Evolutionary conservation across 92 coral and sea anemone species (phyloP), one percentile per base, ranked within the genome.

Genomic region (Pocillopora meandrina): DNA sequence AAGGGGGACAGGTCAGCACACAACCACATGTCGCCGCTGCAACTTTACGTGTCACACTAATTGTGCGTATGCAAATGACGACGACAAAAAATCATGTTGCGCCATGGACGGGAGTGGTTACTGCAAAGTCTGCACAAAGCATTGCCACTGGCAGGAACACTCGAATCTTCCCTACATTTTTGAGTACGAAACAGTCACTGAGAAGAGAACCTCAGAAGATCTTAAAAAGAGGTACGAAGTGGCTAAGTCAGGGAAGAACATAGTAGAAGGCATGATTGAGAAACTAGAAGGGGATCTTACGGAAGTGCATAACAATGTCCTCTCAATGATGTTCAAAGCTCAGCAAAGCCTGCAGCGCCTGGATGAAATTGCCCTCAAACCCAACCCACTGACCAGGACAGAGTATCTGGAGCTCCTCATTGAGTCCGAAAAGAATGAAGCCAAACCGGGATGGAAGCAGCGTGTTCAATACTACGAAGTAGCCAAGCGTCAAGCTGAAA

Each of bases 1-100:
- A 33, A 61, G 65, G 8, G 36, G 33, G 10, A n/a, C 36, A 20
- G 88, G 88, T 26, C 18, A 1, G 31, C 60, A 85, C 65, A 71
- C 65, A 5, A 85, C 89, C 12, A 85, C 71, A 34, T 85, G 89
- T 56, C 80, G 78, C 10, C 56, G 26, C 31, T 86, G 89, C 61
- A 71, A 78, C 81, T 16, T 62, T 17, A 79, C 89, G 34, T 86
- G 89, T 52, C 89, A 86, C 59, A 59, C 56, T 12, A 36, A 65
- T 58, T 86, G 89, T 63, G 2, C 1, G 0, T 10, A 57, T 71
- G 49, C 89, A 12, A 21, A 52, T 3, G 89, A 86, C 65, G n/a
- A 11, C 65, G 65, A 61, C n/a, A 61, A 61, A 19, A 2, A 8
- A 4, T 0, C 0, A 14, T 61, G 65, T 61, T 3, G 65, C n/a